phyloP scores from a whole-genome alignment of 2,888 invertebrate genomes.

The Oxyteleia sp. region DNA sequence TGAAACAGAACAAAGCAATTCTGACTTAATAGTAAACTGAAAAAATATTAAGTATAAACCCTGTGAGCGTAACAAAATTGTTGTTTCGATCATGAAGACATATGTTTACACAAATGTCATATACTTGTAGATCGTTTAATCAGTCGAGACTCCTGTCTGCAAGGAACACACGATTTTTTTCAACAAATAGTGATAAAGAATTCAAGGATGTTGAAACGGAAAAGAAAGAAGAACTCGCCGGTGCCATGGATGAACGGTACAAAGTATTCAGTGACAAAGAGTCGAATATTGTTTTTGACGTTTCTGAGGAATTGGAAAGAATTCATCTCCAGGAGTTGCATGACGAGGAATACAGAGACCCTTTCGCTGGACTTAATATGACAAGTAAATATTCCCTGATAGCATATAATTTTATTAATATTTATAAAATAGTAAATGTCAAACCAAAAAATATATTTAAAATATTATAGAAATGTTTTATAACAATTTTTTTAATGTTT shows the following conservation, averaged over 20 bases:
- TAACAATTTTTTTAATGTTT: no score
- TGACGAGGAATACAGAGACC: conserved; percentile 88
- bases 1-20: no score
- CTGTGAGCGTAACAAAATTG: not conserved
- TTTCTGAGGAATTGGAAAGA: conserved; percentile 90
- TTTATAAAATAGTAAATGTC: no score
- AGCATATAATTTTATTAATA: no score
- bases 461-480: no score
- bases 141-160: not conserved
- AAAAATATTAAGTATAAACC: no score
- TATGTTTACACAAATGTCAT: conserved; percentile 3
- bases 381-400: conserved; percentile 89
- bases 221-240: not conserved
- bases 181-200: conserved; percentile 1
- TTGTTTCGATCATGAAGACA: conserved; percentile 16
- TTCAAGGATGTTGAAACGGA: not conserved
- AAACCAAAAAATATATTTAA: no score
- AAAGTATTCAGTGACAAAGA: conserved; percentile 52
- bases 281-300: conserved; percentile 89
- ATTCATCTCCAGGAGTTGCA: conserved; percentile 81
- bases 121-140: conserved; percentile 2
- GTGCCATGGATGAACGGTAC: conserved; percentile 18
- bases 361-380: conserved; percentile 90
- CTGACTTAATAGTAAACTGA: no score
- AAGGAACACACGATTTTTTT: conserved; percentile 4